Percentiles rank a stretch among this genome's conserved stretches.
These are phyloP conservation scores for Aegithalos caudatus DNA, from an alignment of 2,113 vertebrate genomes.

Conservation along the genomic window DNA sequence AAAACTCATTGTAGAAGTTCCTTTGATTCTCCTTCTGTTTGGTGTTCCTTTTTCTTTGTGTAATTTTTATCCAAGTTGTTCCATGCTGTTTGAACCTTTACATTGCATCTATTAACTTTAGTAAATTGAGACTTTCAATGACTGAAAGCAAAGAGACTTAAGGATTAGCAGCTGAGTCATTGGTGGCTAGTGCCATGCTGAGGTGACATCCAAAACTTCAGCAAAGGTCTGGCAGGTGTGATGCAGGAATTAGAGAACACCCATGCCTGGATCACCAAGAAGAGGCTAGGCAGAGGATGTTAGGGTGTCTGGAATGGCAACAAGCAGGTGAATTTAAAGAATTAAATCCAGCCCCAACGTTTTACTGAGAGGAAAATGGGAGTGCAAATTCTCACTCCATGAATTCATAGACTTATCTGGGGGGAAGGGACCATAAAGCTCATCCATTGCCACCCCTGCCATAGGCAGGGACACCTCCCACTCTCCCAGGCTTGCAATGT, in stretches of 20 bases:
- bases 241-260: neutral
- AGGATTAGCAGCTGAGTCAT: neutral
- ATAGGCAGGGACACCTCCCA: neutral
- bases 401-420: neutral
- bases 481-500: neutral
- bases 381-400: neutral
- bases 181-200: neutral
- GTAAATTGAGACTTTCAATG: neutral
- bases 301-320: neutral
- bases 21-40: neutral
- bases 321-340: neutral
- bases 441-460: rapidly evolving
- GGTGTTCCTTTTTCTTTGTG: neutral
- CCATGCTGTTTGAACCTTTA: neutral
- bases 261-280: neutral
- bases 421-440: rapidly evolving
- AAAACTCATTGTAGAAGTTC: neutral
- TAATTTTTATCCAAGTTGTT: neutral
- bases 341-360: neutral
- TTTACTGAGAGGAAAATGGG: neutral
- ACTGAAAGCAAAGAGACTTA: neutral
- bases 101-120: neutral
- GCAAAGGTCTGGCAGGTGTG: neutral
- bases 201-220: neutral
- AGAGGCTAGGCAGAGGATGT: neutral